Conservation (phyloP, 2,888 invertebrate genomes). For the Xestia ashworthii region DNA sequence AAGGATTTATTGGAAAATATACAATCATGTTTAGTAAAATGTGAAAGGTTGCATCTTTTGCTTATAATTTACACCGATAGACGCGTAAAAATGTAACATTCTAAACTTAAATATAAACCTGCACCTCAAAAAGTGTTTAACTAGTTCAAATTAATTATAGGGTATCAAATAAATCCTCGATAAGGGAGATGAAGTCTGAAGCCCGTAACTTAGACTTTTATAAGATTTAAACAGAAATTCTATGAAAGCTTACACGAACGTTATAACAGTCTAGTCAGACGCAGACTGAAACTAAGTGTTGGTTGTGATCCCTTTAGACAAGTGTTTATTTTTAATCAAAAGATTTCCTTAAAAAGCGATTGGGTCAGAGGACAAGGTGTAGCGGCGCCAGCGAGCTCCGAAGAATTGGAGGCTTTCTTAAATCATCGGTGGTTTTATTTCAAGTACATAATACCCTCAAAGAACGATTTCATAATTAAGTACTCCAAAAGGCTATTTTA, state of each 20-base stretch:
- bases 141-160: slow-evolving; percentile 53
- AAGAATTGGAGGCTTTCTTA: no score
- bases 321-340: not conserved
- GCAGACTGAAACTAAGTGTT: not conserved
- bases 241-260: slow-evolving; percentile 30
- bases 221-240: slow-evolving; percentile 44
- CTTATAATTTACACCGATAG: not conserved
- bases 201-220: slow-evolving; percentile 54
- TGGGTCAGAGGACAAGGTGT: not conserved
- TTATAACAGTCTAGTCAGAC: slow-evolving; percentile 35
- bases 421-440: no score
- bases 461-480: no score
- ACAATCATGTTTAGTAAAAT: not conserved
- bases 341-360: not conserved
- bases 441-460: no score
- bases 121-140: slow-evolving; percentile 24
- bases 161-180: slow-evolving; percentile 58
- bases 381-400: no score
- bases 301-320: not conserved
- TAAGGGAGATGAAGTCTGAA: slow-evolving; percentile 37
- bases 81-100: slow-evolving; percentile 16
- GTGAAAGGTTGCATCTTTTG: not conserved
- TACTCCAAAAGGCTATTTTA: no score
- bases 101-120: slow-evolving; percentile 18
- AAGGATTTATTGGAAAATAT: not conserved